phyloP scores from a whole-genome alignment of 2,888 invertebrate genomes.

The Muscina levida region DNA sequence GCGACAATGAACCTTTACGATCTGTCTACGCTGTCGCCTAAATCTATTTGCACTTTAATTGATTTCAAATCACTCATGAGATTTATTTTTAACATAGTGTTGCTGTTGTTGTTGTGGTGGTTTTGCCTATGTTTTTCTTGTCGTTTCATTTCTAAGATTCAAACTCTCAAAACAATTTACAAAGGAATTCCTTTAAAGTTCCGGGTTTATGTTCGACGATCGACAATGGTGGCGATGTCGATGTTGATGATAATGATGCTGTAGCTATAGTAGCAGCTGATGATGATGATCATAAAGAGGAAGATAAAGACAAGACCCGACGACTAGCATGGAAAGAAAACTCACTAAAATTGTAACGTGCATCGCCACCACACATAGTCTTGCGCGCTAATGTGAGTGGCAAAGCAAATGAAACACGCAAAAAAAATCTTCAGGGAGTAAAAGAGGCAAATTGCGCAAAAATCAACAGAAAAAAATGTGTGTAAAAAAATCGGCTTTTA shows the following conservation, averaged over 20 bases:
- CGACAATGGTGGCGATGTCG: background rate
- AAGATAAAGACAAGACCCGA: conserved; percentile 4
- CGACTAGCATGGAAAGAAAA: conserved; percentile 11
- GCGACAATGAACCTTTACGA: conserved; percentile 61
- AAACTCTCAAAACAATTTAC: conserved; percentile 32
- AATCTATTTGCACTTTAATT: conserved; percentile 64
- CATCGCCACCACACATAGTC: conserved; percentile 38
- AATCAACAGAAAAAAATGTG: background rate
- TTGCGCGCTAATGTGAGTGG: conserved; percentile 44
- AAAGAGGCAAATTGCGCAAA: background rate
- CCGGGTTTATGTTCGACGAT: conserved; percentile 52
- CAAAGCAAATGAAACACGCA: conserved; percentile 49
- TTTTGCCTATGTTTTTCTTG: no score
- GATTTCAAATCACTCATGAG: conserved; percentile 57
- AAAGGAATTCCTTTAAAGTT: conserved; percentile 64
- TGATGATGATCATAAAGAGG: background rate
- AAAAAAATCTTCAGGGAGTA: background rate
- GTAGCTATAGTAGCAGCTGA: background rate
- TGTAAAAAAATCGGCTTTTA: conserved; percentile 27
- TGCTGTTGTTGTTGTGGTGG: no score
- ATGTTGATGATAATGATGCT: background rate
- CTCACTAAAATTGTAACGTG: conserved; percentile 18
- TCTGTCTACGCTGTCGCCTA: conserved; percentile 18
- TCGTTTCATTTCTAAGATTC: conserved; percentile 27
- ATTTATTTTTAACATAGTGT: conserved; percentile 39